Conservation (phyloP, 2,113 vertebrate species). For the Origma solitaria region DNA sequence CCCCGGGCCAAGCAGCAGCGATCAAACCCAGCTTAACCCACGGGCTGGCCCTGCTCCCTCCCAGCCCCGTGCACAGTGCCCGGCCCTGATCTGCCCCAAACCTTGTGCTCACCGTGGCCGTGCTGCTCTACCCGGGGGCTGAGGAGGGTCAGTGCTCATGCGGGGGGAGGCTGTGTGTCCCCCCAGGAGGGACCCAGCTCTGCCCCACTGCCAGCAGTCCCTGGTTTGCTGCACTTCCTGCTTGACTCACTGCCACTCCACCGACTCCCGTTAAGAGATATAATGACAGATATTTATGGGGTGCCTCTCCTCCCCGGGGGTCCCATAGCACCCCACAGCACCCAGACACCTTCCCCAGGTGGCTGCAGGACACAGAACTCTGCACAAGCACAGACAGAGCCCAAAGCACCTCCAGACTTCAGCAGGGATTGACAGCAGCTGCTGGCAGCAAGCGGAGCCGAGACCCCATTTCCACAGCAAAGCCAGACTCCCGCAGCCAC, state of each 20-base stretch:
- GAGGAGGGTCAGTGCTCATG: accelerated
- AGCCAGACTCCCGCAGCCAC: accelerated
- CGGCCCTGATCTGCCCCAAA: not conserved
- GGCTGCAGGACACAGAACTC: not conserved
- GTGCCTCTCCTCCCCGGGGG: not conserved
- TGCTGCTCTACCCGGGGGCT: not conserved
- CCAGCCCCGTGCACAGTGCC: not conserved
- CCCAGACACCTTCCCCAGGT: not conserved
- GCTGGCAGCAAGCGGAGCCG: accelerated
- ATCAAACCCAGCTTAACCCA: not conserved
- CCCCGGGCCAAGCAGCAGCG: not conserved
- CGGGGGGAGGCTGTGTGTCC: not conserved
- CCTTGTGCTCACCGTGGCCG: accelerated
- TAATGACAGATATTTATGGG: not conserved
- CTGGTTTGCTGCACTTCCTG: not conserved
- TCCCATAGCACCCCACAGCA: no score
- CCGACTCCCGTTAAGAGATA: accelerated
- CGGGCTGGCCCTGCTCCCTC: not conserved
- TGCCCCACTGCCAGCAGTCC: not conserved
- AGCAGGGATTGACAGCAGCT: accelerated
- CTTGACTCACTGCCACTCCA: accelerated
- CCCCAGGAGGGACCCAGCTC: not conserved
- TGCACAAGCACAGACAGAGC: not conserved
- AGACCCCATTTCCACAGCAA: not conserved
- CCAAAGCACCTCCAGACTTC: accelerated